phyloP scores from a whole-genome alignment of 2,797 vertebrate genomes.

The Mus spretus region DNA sequence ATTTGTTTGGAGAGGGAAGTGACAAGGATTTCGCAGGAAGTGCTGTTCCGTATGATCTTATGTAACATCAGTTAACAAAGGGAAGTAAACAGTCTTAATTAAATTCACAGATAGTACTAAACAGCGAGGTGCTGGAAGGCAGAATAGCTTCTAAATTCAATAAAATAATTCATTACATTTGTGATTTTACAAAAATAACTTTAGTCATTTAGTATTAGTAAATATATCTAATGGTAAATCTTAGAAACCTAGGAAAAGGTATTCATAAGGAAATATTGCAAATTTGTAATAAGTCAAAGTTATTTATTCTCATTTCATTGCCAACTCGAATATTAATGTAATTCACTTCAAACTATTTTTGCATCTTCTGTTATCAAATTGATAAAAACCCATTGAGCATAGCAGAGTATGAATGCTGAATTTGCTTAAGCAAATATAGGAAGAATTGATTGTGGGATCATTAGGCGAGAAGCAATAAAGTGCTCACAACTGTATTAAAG shows the following conservation, averaged over 20 bases:
- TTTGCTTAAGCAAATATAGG: constrained; percentile 20
- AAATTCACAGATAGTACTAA: constrained; percentile 75
- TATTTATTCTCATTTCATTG: constrained; percentile 57
- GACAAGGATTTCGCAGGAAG: constrained; percentile 52
- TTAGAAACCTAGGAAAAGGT: constrained; percentile 42
- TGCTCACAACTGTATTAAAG: neutral
- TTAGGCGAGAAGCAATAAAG: neutral
- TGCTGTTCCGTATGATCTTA: constrained; percentile 55
- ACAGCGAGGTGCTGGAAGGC: constrained; percentile 55
- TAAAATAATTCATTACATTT: constrained; percentile 35
- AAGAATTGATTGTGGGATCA: neutral
- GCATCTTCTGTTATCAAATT: neutral
- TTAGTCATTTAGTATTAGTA: neutral
- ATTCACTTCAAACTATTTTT: constrained; percentile 50
- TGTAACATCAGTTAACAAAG: constrained; percentile 62
- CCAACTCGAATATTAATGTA: constrained; percentile 31
- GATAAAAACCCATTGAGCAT: constrained; percentile 32
- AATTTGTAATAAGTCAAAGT: constrained; percentile 37
- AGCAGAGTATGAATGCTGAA: constrained; percentile 13
- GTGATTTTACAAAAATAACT: constrained; percentile 53
- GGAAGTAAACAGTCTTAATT: constrained; percentile 77
- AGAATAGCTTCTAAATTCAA: constrained; percentile 39
- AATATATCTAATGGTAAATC: constrained; percentile 32
- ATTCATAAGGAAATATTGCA: constrained; percentile 57
- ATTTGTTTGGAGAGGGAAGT: constrained; percentile 33